Evolutionary conservation across 2,888 invertebrate species (phyloP), one percentile per base, ranked within the genome.

Genomic region (Deilephila porcellus): DNA sequence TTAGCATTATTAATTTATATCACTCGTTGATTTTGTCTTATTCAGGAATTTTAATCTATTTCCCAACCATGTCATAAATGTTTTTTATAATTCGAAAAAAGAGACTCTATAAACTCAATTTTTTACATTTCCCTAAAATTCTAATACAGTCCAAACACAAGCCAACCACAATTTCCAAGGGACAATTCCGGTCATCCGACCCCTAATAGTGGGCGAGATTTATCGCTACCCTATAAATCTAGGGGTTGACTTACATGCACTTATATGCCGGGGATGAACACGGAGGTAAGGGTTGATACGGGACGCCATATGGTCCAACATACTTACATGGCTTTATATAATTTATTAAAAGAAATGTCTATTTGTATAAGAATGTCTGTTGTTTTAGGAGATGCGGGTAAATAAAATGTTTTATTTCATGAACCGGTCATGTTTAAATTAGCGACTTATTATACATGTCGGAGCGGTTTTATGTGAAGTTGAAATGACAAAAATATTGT

Each of bases 221-320:
- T 85, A 86, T 81, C 79, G 76, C 73, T 73, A 60, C 73, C 74
- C 78, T 76, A 82, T 87, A 85, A 85, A 86, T 87, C 84, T 79
- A 74, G 77, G 75, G 74, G 74, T 75, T 77, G 79, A 75, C 76
- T 77, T 63, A 73, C 70, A 20, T 73, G 67, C 67, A 67, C 64
- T 70, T 71, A 72, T 56, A 72, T 60, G 14, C 17, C 25, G 62
- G 62, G 73, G 34, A 32, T 56, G 52, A 34, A 63, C 67, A 45
- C 63, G 11, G 25, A 71, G 14, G 17, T 53, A 72, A 34, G 56
- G 63, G 63, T 56, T 63, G 52, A 62, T 52, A 60, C 4, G 45
- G 45, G 20, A 7, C 8, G 17, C 63, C 53, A 67, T 67, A 52
- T 67, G 67, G 7, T 34, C 34, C 34, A 14, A 34, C 32, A 32